These are phyloP conservation scores for Marcusenius ussheri DNA, from an alignment of 2,113 vertebrate genomes.

Conservation along the genomic window DNA sequence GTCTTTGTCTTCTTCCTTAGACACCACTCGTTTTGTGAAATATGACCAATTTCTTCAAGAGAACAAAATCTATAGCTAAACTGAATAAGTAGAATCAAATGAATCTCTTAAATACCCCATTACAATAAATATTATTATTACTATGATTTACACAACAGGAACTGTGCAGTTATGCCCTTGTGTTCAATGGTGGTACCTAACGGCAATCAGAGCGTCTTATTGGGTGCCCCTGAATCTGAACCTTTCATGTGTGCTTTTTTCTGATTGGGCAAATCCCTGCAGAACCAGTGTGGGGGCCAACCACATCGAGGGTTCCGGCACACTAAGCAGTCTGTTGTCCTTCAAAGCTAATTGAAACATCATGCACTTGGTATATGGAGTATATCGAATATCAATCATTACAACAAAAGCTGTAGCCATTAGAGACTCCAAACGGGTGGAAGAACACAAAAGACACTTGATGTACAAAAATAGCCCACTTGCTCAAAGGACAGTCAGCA, in stretches of 20 bases:
- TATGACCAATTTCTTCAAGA: not conserved
- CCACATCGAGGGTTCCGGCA: not conserved
- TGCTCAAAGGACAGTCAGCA: not conserved
- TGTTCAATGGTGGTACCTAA: not conserved
- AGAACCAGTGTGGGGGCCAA: not conserved
- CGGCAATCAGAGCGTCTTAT: not conserved
- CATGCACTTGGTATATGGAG: not conserved
- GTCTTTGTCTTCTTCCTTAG: not conserved
- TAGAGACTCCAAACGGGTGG: not conserved
- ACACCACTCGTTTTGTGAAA: not conserved
- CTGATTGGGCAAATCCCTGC: not conserved
- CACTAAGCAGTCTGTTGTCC: not conserved
- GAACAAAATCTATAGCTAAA: not conserved
- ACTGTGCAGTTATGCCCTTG: not conserved
- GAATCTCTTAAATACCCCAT: not conserved
- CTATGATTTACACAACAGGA: not conserved
- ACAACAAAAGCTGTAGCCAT: not conserved
- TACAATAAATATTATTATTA: not conserved
- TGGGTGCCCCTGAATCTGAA: not conserved
- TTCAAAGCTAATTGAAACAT: constrained; percentile 17
- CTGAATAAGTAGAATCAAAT: not conserved
- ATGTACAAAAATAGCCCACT: not conserved
- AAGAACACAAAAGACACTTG: constrained; percentile 3
- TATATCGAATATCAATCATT: constrained; percentile 5
- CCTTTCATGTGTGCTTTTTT: not conserved